Base-by-base conservation (phyloP, 2,888 invertebrate species). In the Alloplasta piceator region DNA sequence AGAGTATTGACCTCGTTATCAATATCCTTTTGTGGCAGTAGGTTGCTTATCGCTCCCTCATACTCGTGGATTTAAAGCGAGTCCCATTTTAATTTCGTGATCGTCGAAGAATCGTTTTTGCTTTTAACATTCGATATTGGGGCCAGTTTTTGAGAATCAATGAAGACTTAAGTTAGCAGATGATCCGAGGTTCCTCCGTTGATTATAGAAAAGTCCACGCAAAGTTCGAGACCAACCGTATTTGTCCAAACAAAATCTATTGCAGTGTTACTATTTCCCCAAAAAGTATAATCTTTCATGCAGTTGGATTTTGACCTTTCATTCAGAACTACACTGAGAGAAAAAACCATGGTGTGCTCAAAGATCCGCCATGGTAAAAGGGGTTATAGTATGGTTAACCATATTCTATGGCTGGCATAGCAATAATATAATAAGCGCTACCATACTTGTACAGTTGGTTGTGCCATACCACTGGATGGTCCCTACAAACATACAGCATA, bases 161-260 rank as follows among this genome's bases (percentile, higher is more conserved):
- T n/a, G n/a, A n/a, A 52, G 12, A 61, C 50, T 60, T 60, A 50
- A 7, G 61, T 60, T 9, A 61, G 60, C n/a, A 61, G 41, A 16
- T 71, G 61, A n/a, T 71, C 71, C 5, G 61, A 71, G 0, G 71
- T 71, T 9, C 71, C 71, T 10, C 38, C 50, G 16, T 61, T 71
- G 5, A 71, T 12, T 5, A 71, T 50, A 6, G 14, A 14, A 9
- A 71, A 71, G 14, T 71, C 71, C 9, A 38, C 16, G n/a, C 48
- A 61, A 26, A 71, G 38, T 4, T 61, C n/a, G 4, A 71, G 39
- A 16, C 71, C 50, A n/a, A 14, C 6, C n/a, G 39, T 38, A 38
- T 71, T 50, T 1, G 41, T 61, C 71, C 71, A 61, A 1, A 50
- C 14, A 12, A n/a, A 61, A n/a, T 71, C 71, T 16, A 61, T 71